Conservation (phyloP, 2,888 invertebrate species). For the Aspidiotus rigidus region DNA sequence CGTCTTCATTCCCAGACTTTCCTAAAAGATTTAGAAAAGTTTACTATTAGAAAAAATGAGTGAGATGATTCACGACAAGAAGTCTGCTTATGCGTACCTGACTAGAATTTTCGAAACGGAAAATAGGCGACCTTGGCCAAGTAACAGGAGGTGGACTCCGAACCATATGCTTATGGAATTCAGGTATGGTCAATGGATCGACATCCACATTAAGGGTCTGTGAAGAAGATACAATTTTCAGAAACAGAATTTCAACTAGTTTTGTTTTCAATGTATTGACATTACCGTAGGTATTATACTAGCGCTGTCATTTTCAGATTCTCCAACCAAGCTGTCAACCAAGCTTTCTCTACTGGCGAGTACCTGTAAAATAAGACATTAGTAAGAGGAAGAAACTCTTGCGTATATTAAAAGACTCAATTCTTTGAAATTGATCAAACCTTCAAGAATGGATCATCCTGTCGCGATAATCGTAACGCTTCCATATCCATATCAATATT, state of each 20-base stretch:
- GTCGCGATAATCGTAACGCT: slow-evolving; percentile 65
- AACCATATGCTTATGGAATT: slow-evolving; percentile 73
- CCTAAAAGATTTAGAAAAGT: slow-evolving; percentile 35
- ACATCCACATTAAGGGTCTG: slow-evolving; percentile 38
- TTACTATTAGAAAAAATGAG: too few species aligned
- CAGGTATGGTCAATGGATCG: slow-evolving; percentile 64
- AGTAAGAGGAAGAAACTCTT: slow-evolving; percentile 38
- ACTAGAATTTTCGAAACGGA: slow-evolving; percentile 49
- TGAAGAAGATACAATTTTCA: too few species aligned
- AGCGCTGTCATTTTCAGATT: slow-evolving; percentile 65
- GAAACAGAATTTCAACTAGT: too few species aligned
- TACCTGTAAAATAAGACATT: slow-evolving; percentile 46
- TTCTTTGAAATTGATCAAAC: slow-evolving; percentile 43
- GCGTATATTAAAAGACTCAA: too few species aligned
- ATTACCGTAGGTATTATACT: slow-evolving; percentile 39
- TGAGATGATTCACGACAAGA: not conserved
- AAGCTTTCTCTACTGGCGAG: slow-evolving; percentile 71
- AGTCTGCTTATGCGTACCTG: slow-evolving; percentile 40
- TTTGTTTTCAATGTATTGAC: not conserved
- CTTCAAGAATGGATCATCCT: slow-evolving; percentile 76
- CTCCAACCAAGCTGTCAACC: slow-evolving; percentile 63
- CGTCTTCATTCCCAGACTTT: slow-evolving; percentile 38
- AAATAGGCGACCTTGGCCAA: slow-evolving; percentile 58
- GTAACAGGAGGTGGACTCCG: slow-evolving; percentile 70
- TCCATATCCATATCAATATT: slow-evolving; percentile 80